A percentile compares a stretch with the other conserved stretches of the same genome.
These are phyloP conservation scores for Lasius platythorax DNA, from an alignment of 2,888 invertebrate species.

Conservation along the genomic window DNA sequence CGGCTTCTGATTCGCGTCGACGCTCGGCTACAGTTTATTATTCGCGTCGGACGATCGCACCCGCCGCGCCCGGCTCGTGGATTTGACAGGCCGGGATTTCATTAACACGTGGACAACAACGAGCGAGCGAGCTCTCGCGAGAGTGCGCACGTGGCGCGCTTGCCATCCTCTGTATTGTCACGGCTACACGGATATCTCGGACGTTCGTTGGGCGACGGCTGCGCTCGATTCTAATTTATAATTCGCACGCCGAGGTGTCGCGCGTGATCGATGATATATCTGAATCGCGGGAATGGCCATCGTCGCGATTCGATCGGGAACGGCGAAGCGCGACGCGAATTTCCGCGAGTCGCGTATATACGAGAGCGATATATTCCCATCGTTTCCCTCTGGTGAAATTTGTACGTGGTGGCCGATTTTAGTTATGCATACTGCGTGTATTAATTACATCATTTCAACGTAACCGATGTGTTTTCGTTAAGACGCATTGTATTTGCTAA, in stretches of 20 bases:
- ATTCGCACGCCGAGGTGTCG: constrained; percentile 36
- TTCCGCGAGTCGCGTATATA: constrained; percentile 2
- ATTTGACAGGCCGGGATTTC: constrained; percentile 72
- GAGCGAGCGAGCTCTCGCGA: constrained; percentile 19
- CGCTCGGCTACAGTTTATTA: constrained; percentile 67
- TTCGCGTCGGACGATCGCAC: constrained; percentile 55
- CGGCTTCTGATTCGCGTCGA: constrained; percentile 53
- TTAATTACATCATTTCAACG: constrained; percentile 33
- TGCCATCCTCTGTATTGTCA: constrained; percentile 21
- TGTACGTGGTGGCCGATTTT: constrained; percentile 14
- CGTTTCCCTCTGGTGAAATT: constrained; percentile 7
- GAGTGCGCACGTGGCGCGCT: constrained; percentile 22
- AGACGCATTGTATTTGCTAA: neutral
- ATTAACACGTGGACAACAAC: constrained; percentile 64
- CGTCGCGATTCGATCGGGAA: neutral
- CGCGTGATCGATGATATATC: constrained; percentile 45
- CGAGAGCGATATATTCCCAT: neutral
- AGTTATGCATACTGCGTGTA: constrained; percentile 11
- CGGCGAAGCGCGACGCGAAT: constrained; percentile 14
- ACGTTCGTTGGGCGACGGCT: constrained; percentile 39
- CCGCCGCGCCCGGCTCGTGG: constrained; percentile 51
- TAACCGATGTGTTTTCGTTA: constrained; percentile 13
- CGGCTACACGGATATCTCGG: constrained; percentile 45
- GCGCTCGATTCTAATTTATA: constrained; percentile 49
- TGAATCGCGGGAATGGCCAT: constrained; percentile 1